phyloP scores from a whole-genome alignment of 2,797 vertebrate species.

The Lagocephalus sceleratus region DNA sequence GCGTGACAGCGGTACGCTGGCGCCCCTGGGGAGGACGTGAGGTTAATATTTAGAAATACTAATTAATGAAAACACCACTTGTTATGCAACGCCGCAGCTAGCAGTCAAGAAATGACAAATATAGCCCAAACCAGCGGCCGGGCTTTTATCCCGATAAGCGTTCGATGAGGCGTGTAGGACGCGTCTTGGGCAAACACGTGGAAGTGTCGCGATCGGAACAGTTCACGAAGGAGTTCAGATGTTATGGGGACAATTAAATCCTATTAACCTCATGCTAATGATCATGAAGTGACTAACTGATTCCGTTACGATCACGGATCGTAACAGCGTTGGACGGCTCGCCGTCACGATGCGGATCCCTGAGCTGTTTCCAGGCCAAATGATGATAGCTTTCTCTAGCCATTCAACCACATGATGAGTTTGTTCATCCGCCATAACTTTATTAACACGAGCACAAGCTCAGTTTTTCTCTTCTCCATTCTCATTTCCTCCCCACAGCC shows the following conservation, averaged over 20 bases:
- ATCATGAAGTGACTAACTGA: no score
- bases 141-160: slow-evolving; percentile 41
- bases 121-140: slow-evolving; percentile 46
- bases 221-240: slow-evolving; percentile 10
- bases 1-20: slow-evolving; percentile 45
- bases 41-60: slow-evolving; percentile 71
- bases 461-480: no score
- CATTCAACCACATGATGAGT: no score
- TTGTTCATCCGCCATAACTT: no score
- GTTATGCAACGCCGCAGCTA: slow-evolving; percentile 50
- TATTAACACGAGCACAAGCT: no score
- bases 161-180: slow-evolving; percentile 51
- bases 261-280: background rate
- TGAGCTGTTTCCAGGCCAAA: no score
- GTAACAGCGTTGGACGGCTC: no score
- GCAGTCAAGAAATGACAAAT: slow-evolving; percentile 39
- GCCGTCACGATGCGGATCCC: no score
- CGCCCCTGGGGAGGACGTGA: slow-evolving; percentile 44
- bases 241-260: slow-evolving; percentile 21
- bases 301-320: no score
- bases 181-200: slow-evolving; percentile 58
- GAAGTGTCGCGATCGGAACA: slow-evolving; percentile 62
- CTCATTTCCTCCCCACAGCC: no score
- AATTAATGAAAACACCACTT: slow-evolving; percentile 62
- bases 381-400: no score